phyloP scores from a whole-genome alignment of 2,888 invertebrate genomes.

The Bugulina stolonifera region DNA sequence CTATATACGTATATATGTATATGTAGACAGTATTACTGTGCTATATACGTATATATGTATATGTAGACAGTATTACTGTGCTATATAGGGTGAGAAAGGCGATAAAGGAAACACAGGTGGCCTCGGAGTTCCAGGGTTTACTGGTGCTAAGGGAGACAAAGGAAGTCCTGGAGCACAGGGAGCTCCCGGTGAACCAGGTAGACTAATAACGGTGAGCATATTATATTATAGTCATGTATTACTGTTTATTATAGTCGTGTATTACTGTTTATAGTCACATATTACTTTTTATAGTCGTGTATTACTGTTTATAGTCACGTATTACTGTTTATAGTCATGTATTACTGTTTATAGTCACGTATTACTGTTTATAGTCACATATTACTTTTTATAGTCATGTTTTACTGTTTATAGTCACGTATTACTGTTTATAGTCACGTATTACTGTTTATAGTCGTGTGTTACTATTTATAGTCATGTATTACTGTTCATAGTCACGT shows the following conservation, averaged over 20 bases:
- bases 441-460: background rate
- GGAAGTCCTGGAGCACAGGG: background rate
- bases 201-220: slow-evolving; percentile 11
- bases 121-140: background rate
- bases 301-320: background rate
- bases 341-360: background rate
- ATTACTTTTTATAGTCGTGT: too few relatives aligned
- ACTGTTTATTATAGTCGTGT: background rate
- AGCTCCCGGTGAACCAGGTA: slow-evolving; percentile 12
- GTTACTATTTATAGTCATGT: background rate
- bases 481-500: background rate
- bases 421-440: background rate
- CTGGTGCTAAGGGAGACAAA: slow-evolving; percentile 1
- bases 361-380: too few relatives aligned
- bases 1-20: too few relatives aligned
- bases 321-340: background rate
- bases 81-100: slow-evolving; percentile 8
- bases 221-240: background rate
- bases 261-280: too few relatives aligned
- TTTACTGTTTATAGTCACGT: background rate
- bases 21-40: too few relatives aligned
- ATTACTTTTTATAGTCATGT: background rate
- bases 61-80: background rate
- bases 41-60: background rate
- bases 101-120: background rate